Percentiles rank a stretch among this genome's conserved stretches.
Conservation (phyloP, 1,140 invertebrate genomes). For the Pomacea maculata region DNA sequence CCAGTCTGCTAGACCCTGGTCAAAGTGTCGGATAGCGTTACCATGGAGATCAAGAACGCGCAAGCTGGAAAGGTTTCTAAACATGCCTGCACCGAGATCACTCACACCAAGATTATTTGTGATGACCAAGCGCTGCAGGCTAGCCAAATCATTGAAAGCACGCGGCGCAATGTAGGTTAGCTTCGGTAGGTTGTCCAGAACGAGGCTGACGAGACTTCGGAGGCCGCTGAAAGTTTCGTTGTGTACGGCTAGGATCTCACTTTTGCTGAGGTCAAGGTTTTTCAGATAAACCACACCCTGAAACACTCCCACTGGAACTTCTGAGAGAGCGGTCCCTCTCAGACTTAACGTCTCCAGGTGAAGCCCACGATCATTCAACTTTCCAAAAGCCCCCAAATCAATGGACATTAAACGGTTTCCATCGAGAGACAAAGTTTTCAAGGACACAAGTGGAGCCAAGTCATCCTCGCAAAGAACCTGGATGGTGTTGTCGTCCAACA, state of each 20-base stretch:
- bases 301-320: constrained; percentile 4
- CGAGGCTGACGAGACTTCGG: background rate
- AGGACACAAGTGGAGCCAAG: constrained; percentile 1
- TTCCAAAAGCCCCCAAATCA: background rate
- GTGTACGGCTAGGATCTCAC: background rate
- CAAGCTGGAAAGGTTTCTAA: constrained; percentile 12
- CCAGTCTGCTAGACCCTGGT: constrained; percentile 3
- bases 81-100: background rate
- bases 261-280: constrained; percentile 12
- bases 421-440: constrained; percentile 5
- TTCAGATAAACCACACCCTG: background rate
- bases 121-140: constrained; percentile 10
- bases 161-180: background rate
- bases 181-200: background rate
- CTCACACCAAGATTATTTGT: background rate
- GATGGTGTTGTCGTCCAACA: constrained; percentile 11
- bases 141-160: background rate
- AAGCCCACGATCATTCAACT: background rate
- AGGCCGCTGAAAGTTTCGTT: background rate
- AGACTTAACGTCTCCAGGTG: constrained; percentile 5
- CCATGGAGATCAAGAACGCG: constrained; percentile 9
- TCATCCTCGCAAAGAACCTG: background rate
- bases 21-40: background rate
- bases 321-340: background rate
- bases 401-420: constrained; percentile 5